Base-by-base conservation (phyloP, 2,888 invertebrate species). In the Drosophila flavopinicola region DNA sequence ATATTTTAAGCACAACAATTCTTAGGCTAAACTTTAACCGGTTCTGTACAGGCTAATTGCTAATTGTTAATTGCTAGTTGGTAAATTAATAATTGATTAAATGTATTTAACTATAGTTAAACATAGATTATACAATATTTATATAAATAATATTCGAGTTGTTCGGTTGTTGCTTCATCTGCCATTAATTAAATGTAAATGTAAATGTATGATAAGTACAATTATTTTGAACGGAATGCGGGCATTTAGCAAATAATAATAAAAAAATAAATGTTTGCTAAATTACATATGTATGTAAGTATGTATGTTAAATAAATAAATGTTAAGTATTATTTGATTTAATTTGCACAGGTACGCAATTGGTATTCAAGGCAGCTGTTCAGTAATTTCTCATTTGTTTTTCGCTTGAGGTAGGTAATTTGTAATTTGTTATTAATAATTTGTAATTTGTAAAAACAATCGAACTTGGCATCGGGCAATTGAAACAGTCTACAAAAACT, bases 301-400 rank as follows among this genome's bases (percentile, higher is more conserved):
- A 69, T 66, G 73, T 69, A n/a, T n/a, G n/a, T n/a, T n/a, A n/a
- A n/a, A n/a, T n/a, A n/a, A n/a, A n/a, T n/a, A n/a, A 69, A 58
- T 35, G 35, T 51, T 61, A 60, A 38, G 30, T 56, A 45, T 61
- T 82, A 72, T 84, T 87, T 78, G 71, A 63, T 85, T 70, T 85
- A 57, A 58, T 66, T 87, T 85, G 87, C 78, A 88, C 84, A 85
- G 84, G 84, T 85, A 85, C 84, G 78, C 82, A 79, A 75, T 77
- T 77, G 45, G 52, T 70, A 33, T 80, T 73, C 59, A 66, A 80
- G 87, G 87, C 85, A 80, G 80, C 82, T 75, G 57, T 44, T 51
- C 44, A 59, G 69, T 61, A 75, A 70, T 83, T 80, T 86, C 47
- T 60, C 53, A 49, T 30, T 39, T 41, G 33, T 64, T 52, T 52